A percentile compares a stretch with the other conserved stretches of the same genome.
phyloP scores from a whole-genome alignment of 1,140 invertebrate genomes.

The Sitobion miscanthi region DNA sequence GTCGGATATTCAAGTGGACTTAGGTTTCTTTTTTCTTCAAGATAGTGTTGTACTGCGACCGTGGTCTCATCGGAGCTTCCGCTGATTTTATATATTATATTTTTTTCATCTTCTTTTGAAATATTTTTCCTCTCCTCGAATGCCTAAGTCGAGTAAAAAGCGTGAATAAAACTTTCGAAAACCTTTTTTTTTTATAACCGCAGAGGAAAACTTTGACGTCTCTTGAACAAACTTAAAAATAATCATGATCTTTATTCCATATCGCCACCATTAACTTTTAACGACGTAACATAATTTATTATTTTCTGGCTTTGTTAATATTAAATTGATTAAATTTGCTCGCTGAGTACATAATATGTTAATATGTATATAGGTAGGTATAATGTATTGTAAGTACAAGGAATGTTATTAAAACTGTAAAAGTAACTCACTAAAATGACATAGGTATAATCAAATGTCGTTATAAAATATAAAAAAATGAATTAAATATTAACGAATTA shows the following conservation, averaged over 20 bases:
- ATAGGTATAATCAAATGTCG: background rate
- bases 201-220: background rate
- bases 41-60: background rate
- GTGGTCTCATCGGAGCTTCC: background rate
- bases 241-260: background rate
- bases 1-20: background rate
- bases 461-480: background rate
- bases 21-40: background rate
- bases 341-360: background rate
- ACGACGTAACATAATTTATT: constrained; percentile 8
- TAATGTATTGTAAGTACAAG: background rate
- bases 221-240: constrained; percentile 18
- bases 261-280: background rate
- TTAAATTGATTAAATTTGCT: background rate
- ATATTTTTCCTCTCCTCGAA: background rate
- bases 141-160: background rate
- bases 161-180: constrained; percentile 15
- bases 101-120: constrained; percentile 13
- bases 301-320: background rate
- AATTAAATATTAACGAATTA: background rate
- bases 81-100: background rate
- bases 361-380: background rate
- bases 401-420: background rate
- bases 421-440: background rate
- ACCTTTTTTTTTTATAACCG: constrained; percentile 17